These are phyloP conservation scores for Achlya flavicornis DNA, from an alignment of 2,888 invertebrate species.

Conservation along the genomic window DNA sequence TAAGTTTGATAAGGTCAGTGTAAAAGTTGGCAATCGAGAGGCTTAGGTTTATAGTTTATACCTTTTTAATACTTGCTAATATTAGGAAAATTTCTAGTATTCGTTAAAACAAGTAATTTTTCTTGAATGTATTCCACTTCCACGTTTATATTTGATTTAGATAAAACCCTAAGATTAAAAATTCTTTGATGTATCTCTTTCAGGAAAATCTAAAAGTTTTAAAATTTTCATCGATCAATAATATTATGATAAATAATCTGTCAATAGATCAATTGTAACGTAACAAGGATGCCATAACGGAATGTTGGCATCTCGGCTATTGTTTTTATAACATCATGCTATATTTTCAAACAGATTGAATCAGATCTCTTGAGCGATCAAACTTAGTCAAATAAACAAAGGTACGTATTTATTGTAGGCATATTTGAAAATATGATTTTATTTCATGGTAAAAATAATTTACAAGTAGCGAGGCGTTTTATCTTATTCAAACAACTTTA, in stretches of 20 bases:
- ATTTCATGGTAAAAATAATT: background rate
- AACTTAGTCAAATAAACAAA: background rate
- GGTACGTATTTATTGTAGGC: background rate
- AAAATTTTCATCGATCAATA: background rate
- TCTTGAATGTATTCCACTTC: no score
- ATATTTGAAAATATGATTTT: background rate
- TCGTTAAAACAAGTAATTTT: no score
- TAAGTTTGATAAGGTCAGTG: background rate
- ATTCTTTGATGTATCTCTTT: background rate
- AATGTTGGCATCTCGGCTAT: background rate
- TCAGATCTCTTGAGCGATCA: background rate
- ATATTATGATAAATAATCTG: slow-evolving; percentile 3
- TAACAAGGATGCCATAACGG: background rate
- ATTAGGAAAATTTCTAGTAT: no score
- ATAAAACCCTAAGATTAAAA: background rate
- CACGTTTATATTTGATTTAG: background rate
- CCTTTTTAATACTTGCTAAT: no score
- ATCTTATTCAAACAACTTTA: background rate
- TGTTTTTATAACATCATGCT: background rate
- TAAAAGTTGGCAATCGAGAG: background rate
- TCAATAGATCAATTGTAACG: background rate
- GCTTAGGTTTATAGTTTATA: no score
- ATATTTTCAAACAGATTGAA: background rate
- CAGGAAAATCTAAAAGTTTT: background rate
- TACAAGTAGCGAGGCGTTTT: background rate